Percentiles rank a stretch among this genome's conserved stretches.
Conservation (phyloP, 2,113 vertebrate genomes). For the Onychostoma macrolepis region DNA sequence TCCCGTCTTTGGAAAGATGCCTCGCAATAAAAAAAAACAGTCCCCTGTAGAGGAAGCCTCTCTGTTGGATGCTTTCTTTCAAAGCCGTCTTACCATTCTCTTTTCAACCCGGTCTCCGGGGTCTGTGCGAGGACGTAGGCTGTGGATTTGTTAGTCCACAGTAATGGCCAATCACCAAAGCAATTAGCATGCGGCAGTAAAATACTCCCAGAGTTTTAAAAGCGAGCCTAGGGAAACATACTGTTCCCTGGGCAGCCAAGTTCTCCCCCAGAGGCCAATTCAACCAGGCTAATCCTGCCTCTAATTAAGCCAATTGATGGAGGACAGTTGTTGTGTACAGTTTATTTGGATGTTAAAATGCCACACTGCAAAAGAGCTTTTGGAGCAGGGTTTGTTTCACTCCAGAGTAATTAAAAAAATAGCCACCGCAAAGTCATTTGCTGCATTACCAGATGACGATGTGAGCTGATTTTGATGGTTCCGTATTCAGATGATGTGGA, state of each 20-base stretch:
- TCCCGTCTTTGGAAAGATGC: conserved; percentile 24
- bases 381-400: conserved; percentile 14
- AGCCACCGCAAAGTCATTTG: not conserved
- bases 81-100: conserved; percentile 13
- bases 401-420: conserved; percentile 36
- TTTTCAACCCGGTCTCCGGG: conserved; percentile 22
- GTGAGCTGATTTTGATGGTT: not conserved
- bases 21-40: conserved; percentile 21
- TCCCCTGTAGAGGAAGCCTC: not conserved
- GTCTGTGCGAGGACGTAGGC: conserved; percentile 57
- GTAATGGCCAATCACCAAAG: conserved; percentile 59
- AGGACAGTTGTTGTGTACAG: conserved; percentile 74
- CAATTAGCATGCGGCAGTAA: conserved; percentile 56
- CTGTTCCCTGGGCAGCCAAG: conserved; percentile 59
- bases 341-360: conserved; percentile 71
- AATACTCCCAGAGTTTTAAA: conserved; percentile 50
- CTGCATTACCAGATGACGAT: not conserved
- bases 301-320: conserved; percentile 71
- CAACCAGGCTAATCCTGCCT: conserved; percentile 69
- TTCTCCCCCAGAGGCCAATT: conserved; percentile 64
- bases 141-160: conserved; percentile 62
- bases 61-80: not conserved
- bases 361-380: conserved; percentile 33
- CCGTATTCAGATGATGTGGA: not conserved
- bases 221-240: conserved; percentile 51